Conservation (phyloP, 2,888 invertebrate genomes). For the Apamea monoglypha region DNA sequence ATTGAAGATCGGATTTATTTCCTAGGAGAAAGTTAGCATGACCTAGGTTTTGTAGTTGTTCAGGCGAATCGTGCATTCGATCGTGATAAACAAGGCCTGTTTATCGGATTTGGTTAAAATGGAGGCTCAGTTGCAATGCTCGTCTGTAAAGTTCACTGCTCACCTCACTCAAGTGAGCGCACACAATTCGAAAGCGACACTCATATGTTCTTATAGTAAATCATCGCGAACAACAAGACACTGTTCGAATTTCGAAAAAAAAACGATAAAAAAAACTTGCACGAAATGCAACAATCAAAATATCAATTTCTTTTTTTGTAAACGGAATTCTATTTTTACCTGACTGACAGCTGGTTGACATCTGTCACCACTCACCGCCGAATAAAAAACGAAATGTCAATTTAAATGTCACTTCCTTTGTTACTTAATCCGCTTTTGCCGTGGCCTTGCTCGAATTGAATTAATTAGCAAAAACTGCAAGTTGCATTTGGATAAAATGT, state of each 20-base stretch:
- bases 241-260: neutral
- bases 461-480: constrained; percentile 38
- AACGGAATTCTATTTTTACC: constrained; percentile 31
- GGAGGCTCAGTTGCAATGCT: neutral
- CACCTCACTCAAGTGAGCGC: neutral
- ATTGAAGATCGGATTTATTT: constrained; percentile 50
- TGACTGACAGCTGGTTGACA: constrained; percentile 25
- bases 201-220: constrained; percentile 7
- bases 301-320: neutral
- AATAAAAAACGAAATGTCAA: constrained; percentile 53
- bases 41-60: constrained; percentile 26
- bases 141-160: neutral
- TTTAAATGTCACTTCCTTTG: constrained; percentile 55
- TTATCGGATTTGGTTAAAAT: neutral
- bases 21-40: constrained; percentile 47
- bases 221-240: neutral
- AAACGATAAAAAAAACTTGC: rapidly evolving
- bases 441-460: constrained; percentile 45
- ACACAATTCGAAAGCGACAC: neutral
- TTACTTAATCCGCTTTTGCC: constrained; percentile 19
- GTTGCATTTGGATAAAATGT: constrained; percentile 12
- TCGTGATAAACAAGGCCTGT: neutral
- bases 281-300: neutral
- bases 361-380: constrained; percentile 25
- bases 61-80: constrained; percentile 11